A percentile compares a stretch with the other conserved stretches of the same genome.
Evolutionary conservation across 2,113 vertebrate genomes (phyloP).

Genomic region (Bufo bufo): DNA sequence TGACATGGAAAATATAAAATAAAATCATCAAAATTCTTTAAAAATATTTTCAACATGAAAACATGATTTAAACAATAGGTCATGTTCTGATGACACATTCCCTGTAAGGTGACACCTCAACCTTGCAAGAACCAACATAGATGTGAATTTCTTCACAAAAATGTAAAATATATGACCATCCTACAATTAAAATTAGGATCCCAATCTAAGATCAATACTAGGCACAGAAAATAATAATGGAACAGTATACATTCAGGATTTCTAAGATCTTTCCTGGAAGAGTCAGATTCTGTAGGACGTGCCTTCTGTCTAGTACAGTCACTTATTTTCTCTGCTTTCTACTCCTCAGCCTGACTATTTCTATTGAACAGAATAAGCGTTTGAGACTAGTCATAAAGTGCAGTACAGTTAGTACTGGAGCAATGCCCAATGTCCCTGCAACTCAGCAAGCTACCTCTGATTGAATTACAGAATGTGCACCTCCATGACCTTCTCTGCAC

Average conservation of each 20-base stretch:
- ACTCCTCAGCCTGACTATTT: not conserved
- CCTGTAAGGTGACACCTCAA: no score
- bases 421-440: slow-evolving; percentile 4
- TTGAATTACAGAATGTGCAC: slow-evolving; percentile 12
- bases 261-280: not conserved
- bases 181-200: not conserved
- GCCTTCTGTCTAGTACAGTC: not conserved
- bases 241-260: not conserved
- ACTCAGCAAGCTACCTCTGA: slow-evolving; percentile 9
- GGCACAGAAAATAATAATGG: not conserved
- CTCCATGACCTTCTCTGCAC: slow-evolving; percentile 18
- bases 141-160: no score
- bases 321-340: not conserved
- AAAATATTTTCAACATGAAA: no score
- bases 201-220: not conserved
- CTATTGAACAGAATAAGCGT: not conserved
- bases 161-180: not conserved
- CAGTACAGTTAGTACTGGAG: slow-evolving; percentile 26
- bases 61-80: no score
- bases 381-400: slow-evolving; percentile 19
- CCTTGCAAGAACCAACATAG: no score
- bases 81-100: no score
- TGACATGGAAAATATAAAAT: no score
- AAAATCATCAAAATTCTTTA: no score
- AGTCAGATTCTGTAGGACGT: not conserved